A percentile compares a stretch with the other conserved stretches of the same genome.
Conservation (phyloP, 2,113 vertebrate species). For the Pseudonaja textilis region DNA sequence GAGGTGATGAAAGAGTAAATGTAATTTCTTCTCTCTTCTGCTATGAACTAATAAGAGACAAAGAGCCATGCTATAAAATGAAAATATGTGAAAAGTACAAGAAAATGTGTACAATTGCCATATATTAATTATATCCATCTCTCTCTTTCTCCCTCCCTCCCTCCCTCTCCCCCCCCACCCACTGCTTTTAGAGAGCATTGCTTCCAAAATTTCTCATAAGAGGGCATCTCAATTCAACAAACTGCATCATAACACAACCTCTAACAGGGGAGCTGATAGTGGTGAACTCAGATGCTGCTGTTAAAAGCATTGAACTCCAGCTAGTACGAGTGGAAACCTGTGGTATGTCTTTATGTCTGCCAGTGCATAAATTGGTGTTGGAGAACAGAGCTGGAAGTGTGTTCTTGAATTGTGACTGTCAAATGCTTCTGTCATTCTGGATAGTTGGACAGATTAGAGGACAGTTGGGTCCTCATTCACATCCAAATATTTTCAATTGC, state of each 20-base stretch:
- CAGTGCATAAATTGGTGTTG: not conserved
- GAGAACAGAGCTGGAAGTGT: not conserved
- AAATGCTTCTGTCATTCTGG: not conserved
- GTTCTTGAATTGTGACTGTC: not conserved
- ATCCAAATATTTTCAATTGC: not conserved
- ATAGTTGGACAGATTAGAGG: not conserved
- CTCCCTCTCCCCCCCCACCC: accelerated
- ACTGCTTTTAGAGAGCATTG: slow-evolving; percentile 70
- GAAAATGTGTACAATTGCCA: not conserved
- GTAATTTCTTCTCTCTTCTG: not conserved
- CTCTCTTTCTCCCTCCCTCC: not conserved
- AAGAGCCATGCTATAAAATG: not conserved
- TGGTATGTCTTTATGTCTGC: slow-evolving; percentile 70
- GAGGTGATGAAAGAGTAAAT: not conserved
- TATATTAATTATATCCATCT: not conserved
- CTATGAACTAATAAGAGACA: not conserved
- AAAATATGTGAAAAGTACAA: not conserved
- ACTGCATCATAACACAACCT: slow-evolving; percentile 86
- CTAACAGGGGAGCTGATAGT: slow-evolving; percentile 89
- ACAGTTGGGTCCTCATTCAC: not conserved
- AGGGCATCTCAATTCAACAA: slow-evolving; percentile 88
- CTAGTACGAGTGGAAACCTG: slow-evolving; percentile 95
- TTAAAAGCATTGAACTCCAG: slow-evolving; percentile 94
- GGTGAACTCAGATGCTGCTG: slow-evolving; percentile 84
- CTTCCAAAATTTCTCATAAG: slow-evolving; percentile 89